Base-by-base conservation (phyloP, 2,113 vertebrate species). In the Dendropsophus ebraccatus region DNA sequence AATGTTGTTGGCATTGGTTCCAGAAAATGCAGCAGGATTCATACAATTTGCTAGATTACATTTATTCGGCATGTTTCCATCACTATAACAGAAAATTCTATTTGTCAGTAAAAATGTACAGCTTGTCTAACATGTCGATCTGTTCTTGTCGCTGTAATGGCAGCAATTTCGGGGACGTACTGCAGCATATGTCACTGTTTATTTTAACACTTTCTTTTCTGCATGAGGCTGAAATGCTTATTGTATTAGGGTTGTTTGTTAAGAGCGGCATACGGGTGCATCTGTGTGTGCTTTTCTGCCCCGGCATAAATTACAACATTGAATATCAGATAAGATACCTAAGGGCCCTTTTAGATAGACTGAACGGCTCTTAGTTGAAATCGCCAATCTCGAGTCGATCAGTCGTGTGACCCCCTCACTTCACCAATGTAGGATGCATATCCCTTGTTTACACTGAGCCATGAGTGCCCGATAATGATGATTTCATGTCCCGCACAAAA, bases 171-270 rank as follows among this genome's bases (percentile, higher is more conserved):
- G 70, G 9, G 49, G 83, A 84, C 72, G 65, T 74, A 76, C 72
- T n/a, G 35, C 35, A 60, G 58, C 83, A 84, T 58, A 84, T 77
- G 82, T 74, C 70, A 41, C 75, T 84, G 56, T 77, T 65, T 76
- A 45, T 76, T 76, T 84, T 91, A 91, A 84, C 82, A 28, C 65
- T 84, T 84, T 84, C n/a, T 56, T 23, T 62, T 23, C 69, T 50
- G 25, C 32, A 12, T 69, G 12, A 17, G 67, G 6, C 67, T 83
- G 3, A 28, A 37, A 25, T 16, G 35, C 4, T 50, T 69, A 50
- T 16, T 50, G 35, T 49, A 13, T 67, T n/a, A 45, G 37, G 41
- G 37, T 21, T 41, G 14, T 45, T 23, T 25, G 11, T 73, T 41
- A 25, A 10, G 5, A 70, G 32, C 17, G 37, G 65, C 14, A 54